A percentile compares a stretch with the other conserved stretches of the same genome.
phyloP scores from a whole-genome alignment of 2,888 invertebrate genomes.

The Scaptomyza cyrtandrae region DNA sequence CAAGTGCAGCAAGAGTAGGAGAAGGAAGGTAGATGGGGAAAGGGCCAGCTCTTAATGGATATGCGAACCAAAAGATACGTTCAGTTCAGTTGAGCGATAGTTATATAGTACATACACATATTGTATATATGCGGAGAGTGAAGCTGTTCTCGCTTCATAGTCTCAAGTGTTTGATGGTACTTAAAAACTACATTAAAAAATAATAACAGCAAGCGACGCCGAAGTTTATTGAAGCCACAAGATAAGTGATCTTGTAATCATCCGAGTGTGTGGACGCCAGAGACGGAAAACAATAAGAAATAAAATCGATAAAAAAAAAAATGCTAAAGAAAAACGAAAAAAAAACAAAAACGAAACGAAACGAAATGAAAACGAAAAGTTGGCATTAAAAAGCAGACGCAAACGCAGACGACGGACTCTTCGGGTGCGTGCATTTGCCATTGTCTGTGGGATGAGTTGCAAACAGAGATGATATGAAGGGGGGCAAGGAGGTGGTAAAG shows the following conservation, averaged over 20 bases:
- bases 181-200: conserved; percentile 79
- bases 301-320: conserved; percentile 59
- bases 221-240: conserved; percentile 72
- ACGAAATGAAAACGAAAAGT: conserved; percentile 59
- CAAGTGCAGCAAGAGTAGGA: conserved; percentile 6
- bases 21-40: background rate
- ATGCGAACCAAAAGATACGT: conserved; percentile 33
- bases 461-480: background rate
- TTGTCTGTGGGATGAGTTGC: conserved; percentile 26
- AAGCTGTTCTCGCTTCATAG: conserved; percentile 69
- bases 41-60: conserved; percentile 43
- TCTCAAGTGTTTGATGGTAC: conserved; percentile 79
- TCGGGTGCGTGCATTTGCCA: conserved; percentile 40
- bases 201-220: conserved; percentile 67
- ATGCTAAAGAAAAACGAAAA: conserved; percentile 48
- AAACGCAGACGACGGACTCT: conserved; percentile 2
- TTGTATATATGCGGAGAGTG: conserved; percentile 9
- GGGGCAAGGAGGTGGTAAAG: conserved; percentile 10
- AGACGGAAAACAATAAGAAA: conserved; percentile 67
- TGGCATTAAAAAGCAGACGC: conserved; percentile 47
- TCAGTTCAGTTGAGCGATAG: conserved; percentile 26
- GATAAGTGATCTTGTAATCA: conserved; percentile 79
- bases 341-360: conserved; percentile 57
- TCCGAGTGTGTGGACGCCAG: conserved; percentile 30
- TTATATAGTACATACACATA: background rate